These are phyloP conservation scores for Coccyzus lansbergi DNA, from an alignment of 2,797 vertebrate species.

Conservation along the genomic window DNA sequence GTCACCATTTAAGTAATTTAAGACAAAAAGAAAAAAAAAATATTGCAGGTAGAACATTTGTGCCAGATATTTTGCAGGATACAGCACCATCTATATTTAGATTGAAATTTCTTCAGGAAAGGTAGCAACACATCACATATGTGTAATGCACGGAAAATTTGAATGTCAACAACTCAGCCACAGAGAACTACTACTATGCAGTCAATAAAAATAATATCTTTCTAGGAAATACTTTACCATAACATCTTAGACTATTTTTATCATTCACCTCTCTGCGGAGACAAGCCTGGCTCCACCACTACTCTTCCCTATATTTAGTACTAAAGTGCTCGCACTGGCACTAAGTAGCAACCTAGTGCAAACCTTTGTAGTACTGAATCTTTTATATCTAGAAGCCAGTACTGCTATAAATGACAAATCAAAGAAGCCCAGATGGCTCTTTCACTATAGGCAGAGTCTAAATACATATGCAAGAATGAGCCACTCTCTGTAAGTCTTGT, in stretches of 20 bases:
- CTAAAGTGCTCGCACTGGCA: not conserved
- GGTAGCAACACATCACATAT: rapidly evolving
- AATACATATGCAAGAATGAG: not conserved
- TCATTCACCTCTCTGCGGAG: not conserved
- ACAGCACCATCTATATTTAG: not conserved
- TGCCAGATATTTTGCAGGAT: not conserved
- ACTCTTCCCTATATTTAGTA: not conserved
- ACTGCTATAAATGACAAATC: not conserved
- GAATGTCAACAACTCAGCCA: not conserved
- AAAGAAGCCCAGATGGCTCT: not conserved
- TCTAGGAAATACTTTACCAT: not conserved
- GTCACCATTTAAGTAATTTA: not conserved
- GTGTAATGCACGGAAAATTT: not conserved
- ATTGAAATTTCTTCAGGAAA: not conserved
- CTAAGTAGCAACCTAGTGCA: not conserved
- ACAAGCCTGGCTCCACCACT: not conserved
- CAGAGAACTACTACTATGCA: not conserved
- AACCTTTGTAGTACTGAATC: not conserved
- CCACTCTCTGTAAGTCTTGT: not conserved
- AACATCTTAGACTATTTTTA: not conserved
- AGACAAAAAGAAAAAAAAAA: not conserved
- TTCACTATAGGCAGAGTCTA: rapidly evolving
- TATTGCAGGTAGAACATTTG: rapidly evolving
- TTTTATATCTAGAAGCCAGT: not conserved
- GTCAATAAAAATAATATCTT: not conserved